Base-by-base conservation (phyloP, 2,797 vertebrate genomes). In the Linurgus olivaceus region DNA sequence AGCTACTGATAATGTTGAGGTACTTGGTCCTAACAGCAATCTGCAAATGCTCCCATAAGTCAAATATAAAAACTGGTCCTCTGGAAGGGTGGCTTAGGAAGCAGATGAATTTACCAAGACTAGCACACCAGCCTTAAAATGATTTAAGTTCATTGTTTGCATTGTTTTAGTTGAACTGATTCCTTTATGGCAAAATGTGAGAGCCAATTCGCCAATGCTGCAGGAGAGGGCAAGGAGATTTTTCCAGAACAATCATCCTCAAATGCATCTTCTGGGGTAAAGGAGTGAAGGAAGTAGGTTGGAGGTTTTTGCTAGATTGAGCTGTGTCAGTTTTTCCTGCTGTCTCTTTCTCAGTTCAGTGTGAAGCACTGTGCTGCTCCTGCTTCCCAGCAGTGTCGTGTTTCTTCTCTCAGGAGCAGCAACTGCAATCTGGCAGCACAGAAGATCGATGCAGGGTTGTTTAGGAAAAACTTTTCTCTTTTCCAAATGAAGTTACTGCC, bases 401-500 rank as follows among this genome's bases (percentile, higher is more conserved):
- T 74, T 89, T 96, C 81, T 83, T 52, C 45, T 72, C 72, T 74
- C 59, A 42, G 77, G 71, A 90, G 62, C 0, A 65, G 71, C 74
- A 80, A 47, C 67, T 1, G 1, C 62, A 80, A 2, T 84, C 73
- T 95, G 81, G 47, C 55, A 88, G 54, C 57, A 48, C 17, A 80
- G n/a, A 80, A 86, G 90, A 94, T 85, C 48, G 44, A 96, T 88
- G 72, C 28, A 31, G 33, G 57, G 61, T 87, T 59, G 62, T 88
- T 95, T 82, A 74, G 44, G 57, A 86, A 86, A 87, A 83, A 24
- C 57, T 72, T 67, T 87, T 75, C 59, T 75, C 75, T 70, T 70
- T 63, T 76, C 66, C 77, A 52, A 84, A 86, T 76, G n/a, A 79
- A 95, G 70, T 93, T 95, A 50, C 80, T 81, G 86, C 26, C 13